Evolutionary conservation across 2,113 vertebrate species (phyloP).

Genomic region (Tetraodon nigroviridis): DNA sequence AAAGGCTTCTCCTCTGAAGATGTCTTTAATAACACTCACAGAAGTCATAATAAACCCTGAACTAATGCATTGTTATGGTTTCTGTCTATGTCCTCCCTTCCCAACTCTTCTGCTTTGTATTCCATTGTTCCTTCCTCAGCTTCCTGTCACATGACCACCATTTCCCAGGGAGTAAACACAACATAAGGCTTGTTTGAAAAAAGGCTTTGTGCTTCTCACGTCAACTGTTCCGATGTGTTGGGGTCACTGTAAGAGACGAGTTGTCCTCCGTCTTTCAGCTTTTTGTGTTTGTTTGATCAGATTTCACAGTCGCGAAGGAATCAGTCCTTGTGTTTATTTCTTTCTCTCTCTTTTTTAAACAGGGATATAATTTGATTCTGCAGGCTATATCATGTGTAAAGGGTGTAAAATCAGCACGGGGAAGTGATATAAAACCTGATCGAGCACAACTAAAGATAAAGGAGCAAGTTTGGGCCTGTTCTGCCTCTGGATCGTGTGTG

Average conservation of each 20-base stretch:
- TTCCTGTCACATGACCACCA: conserved; percentile 61
- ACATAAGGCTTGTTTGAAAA: conserved; percentile 23
- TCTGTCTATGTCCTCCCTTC: conserved; percentile 30
- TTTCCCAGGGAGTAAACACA: conserved; percentile 38
- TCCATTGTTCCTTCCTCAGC: conserved; percentile 52
- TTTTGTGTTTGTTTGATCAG: too few relatives aligned
- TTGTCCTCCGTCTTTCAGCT: background rate
- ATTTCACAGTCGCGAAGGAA: background rate
- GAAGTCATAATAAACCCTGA: conserved; percentile 37
- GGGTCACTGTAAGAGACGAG: background rate
- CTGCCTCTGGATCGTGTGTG: conserved; percentile 3
- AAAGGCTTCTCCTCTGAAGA: conserved; percentile 22
- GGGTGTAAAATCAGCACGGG: background rate
- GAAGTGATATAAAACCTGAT: conserved; percentile 12
- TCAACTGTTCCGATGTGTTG: background rate
- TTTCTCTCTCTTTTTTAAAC: background rate
- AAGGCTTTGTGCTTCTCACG: background rate
- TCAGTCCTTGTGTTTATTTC: conserved; percentile 13
- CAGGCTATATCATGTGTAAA: conserved; percentile 17
- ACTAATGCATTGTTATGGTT: conserved; percentile 47
- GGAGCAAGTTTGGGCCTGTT: conserved; percentile 54
- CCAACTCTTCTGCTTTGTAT: conserved; percentile 34
- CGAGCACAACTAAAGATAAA: conserved; percentile 38
- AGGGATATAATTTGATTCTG: background rate
- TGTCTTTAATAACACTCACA: conserved; percentile 29